These are phyloP conservation scores for Pseudorectes ferrugineus DNA, from an alignment of 2,113 vertebrate species.

Conservation along the genomic window DNA sequence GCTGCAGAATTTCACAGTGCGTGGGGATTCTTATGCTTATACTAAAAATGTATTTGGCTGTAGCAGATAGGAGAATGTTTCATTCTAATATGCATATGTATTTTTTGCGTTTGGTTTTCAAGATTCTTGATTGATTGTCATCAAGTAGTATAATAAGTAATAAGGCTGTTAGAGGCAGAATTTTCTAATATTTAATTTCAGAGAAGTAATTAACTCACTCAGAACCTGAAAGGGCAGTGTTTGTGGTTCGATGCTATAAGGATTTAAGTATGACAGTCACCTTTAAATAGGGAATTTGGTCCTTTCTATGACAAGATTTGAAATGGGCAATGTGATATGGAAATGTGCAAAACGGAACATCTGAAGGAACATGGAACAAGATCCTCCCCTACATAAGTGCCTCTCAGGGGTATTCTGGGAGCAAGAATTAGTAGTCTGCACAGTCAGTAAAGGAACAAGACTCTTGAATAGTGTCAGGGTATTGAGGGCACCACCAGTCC, in stretches of 20 bases:
- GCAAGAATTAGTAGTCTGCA: background rate
- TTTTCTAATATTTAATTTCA: background rate
- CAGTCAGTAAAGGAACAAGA: background rate
- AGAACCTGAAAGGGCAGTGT: background rate
- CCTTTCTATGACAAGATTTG: background rate
- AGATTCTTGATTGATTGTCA: background rate
- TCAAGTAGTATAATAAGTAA: background rate
- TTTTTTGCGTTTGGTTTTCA: background rate
- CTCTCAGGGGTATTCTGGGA: background rate
- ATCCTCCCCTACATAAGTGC: accelerated
- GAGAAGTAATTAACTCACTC: background rate
- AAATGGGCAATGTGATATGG: background rate
- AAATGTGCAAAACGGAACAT: background rate
- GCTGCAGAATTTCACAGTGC: background rate
- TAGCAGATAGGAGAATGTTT: background rate
- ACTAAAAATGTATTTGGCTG: background rate
- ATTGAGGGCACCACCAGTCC: background rate
- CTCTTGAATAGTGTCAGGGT: background rate
- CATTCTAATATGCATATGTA: background rate
- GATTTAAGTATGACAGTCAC: background rate
- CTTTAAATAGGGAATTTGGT: background rate
- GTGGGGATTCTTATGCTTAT: background rate
- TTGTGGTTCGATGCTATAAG: background rate
- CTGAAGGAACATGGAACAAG: background rate
- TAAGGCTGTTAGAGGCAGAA: background rate